Base-by-base conservation (phyloP, 2,113 vertebrate species). In the Setophaga petechia region DNA sequence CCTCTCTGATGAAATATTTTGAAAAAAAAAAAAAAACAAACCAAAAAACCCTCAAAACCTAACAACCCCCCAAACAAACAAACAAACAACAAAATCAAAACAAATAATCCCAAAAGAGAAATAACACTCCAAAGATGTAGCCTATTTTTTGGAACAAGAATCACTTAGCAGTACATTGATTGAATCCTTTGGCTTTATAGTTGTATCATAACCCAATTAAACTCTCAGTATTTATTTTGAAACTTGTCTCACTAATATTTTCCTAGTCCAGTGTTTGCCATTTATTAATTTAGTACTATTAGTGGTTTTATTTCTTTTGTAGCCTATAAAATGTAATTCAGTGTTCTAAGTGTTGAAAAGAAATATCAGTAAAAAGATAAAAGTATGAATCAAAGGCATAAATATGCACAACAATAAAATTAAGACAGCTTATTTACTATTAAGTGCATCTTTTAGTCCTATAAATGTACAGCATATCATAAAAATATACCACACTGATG, bases 311-410 rank as follows among this genome's bases (percentile, higher is more conserved):
- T 75, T 84, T 78, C 23, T 89, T 94, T 59, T n/a, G 51, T 39
- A 74, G 24, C 11, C 21, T 72, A 63, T 18, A 59, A 84, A 87
- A 62, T 73, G 17, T 30, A 33, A 46, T 79, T 44, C 39, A 74
- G 52, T 71, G 25, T 41, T 41, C 33, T 51, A 52, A 46, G 2
- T 33, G 7, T 44, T 67, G 33, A 93, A 91, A 87, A 95, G 22
- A 66, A 84, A 20, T 31, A 59, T 21, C 25, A 72, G 20, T 37
- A 25, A 94, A 95, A 94, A 90, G 35, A 43, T 7, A 84, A 80
- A 97, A 87, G 22, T 27, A 63, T 43, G 9, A 93, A 76, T 94
- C 52, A 87, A 93, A 85, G 41, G 22, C 54, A 89, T 54, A 92
- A 69, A 69, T 35, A 87, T 5, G 5, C 12, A 55, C 84, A 44